These are phyloP conservation scores for Temnothorax curvispinosus DNA, from an alignment of 1,140 invertebrate genomes.

Conservation along the genomic window DNA sequence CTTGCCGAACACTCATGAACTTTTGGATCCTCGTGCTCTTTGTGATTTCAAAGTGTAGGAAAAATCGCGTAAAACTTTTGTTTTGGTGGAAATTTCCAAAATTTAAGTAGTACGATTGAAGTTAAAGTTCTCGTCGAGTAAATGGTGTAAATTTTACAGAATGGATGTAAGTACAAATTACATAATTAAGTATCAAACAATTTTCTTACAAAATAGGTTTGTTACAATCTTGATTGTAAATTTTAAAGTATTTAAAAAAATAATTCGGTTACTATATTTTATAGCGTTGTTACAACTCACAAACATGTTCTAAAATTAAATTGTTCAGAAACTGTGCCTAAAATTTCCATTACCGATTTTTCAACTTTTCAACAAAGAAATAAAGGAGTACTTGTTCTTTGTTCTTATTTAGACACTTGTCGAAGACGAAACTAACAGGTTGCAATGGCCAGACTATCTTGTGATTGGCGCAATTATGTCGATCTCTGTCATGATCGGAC, in stretches of 20 bases:
- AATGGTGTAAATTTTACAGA: constrained; percentile 48
- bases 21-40: neutral
- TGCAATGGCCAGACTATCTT: constrained; percentile 80
- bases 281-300: neutral
- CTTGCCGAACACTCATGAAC: constrained; percentile 23
- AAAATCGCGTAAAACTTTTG: neutral
- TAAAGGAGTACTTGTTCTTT: neutral
- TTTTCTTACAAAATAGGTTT: neutral
- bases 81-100: neutral
- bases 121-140: constrained; percentile 30
- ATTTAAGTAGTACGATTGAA: neutral
- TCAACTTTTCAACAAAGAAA: neutral
- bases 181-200: neutral
- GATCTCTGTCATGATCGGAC: constrained; percentile 88
- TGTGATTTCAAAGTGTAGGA: neutral
- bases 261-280: neutral
- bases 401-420: constrained; percentile 30
- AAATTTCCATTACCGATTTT: neutral
- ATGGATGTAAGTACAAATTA: constrained; percentile 66
- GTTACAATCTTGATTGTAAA: neutral
- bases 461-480: constrained; percentile 77
- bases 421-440: constrained; percentile 2
- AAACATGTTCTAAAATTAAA: neutral
- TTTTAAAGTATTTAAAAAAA: neutral
- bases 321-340: neutral